Conservation (phyloP, 2,797 vertebrate genomes). For the Ataeniobius toweri region DNA sequence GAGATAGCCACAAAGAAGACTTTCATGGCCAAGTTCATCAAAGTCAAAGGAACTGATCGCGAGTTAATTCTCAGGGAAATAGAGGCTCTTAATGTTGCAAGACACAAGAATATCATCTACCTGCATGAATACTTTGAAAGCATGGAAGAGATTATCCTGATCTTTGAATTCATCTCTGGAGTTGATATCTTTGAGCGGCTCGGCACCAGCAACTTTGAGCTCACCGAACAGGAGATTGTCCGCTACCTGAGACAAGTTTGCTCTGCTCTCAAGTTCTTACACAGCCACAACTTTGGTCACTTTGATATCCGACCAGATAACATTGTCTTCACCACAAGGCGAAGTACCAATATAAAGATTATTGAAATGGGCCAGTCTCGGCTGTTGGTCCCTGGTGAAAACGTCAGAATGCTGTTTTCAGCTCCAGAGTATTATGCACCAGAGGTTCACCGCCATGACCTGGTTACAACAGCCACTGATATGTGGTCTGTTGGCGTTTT, state of each 20-base stretch:
- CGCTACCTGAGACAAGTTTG: constrained; percentile 93
- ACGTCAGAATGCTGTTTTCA: constrained; percentile 92
- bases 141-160: constrained; percentile 95
- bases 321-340: constrained; percentile 93
- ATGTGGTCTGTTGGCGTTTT: constrained; percentile 98
- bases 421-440: constrained; percentile 95
- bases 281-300: constrained; percentile 89
- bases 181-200: constrained; percentile 98
- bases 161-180: constrained; percentile 97
- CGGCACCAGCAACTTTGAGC: constrained; percentile 90
- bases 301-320: constrained; percentile 97
- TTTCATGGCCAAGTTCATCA: constrained; percentile 96
- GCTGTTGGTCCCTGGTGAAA: constrained; percentile 93
- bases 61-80: constrained; percentile 97
- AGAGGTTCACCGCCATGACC: constrained; percentile 93
- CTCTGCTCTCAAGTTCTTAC: constrained; percentile 89
- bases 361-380: constrained; percentile 98
- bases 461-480: constrained; percentile 92
- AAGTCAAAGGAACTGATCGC: constrained; percentile 96
- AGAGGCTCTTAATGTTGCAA: constrained; percentile 92
- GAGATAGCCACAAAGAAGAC: constrained; percentile 96
- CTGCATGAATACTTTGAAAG: constrained; percentile 98
- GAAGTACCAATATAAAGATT: constrained; percentile 90
- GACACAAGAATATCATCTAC: constrained; percentile 91
- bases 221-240: constrained; percentile 94